Evolutionary conservation across 2,797 vertebrate genomes (phyloP), one percentile per base, ranked within the genome.

Genomic region (Enteromius thamalakanensis): DNA sequence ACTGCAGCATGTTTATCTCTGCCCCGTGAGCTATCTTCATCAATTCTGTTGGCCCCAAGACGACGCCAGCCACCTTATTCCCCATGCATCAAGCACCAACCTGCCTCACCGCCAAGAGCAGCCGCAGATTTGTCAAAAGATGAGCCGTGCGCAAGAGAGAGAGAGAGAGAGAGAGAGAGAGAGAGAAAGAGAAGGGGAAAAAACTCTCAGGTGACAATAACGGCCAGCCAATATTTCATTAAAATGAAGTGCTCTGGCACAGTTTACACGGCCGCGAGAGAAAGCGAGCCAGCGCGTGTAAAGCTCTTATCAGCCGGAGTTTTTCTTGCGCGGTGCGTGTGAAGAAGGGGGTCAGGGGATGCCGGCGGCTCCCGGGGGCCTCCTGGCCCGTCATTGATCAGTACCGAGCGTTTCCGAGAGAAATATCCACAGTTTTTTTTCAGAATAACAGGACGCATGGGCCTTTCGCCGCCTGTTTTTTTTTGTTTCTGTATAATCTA

Each of bases 221-320:
- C 94, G 93, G 90, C 87, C 0, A 87, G 89, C 92, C 94, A 91
- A 96, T 98, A 96, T 96, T 97, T 98, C 97, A 98, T 95, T 93
- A 94, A 96, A 97, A 98, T 96, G 93, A 96, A 98, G 96, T 95
- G 95, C 93, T 89, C 84, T 93, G 95, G 94, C 95, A 95, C 93
- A 95, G 95, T 95, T 97, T 96, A 96, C 94, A 96, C 94, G 86
- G 88, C 91, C 93, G 92, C 92, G 89, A 93, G 94, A 94, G 92
- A 90, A 89, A 49, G 84, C 87, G 64, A 87, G 89, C 81, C 83
- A 90, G 90, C 85, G 89, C 88, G 89, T 87, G 89, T 90, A 89
- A 90, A 92, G 91, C 93, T 94, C 91, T 92, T 90, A 92, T 93
- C 92, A 92, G 81, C 81, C 76, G 82, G 89, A 93, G 87, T 91